phyloP scores from a whole-genome alignment of 1,140 invertebrate species.

The Cydia amplana region DNA sequence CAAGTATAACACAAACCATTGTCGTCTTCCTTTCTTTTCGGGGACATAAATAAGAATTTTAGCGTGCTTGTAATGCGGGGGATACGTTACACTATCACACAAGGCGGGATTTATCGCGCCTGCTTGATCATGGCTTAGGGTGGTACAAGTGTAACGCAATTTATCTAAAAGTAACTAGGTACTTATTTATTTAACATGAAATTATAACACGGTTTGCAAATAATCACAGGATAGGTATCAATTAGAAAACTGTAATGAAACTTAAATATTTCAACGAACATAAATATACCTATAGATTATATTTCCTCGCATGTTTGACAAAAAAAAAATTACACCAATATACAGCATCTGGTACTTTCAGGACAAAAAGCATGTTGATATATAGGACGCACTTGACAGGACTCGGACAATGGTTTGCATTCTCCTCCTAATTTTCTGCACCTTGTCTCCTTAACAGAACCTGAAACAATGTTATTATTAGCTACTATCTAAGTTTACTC shows the following conservation, averaged over 20 bases:
- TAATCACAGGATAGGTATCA: too few relatives aligned
- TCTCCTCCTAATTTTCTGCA: constrained; percentile 45
- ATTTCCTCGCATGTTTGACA: too few relatives aligned
- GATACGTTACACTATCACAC: constrained; percentile 41
- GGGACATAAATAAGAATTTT: constrained; percentile 44
- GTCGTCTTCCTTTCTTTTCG: constrained; percentile 32
- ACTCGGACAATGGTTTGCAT: constrained; percentile 39
- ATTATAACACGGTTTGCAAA: too few relatives aligned
- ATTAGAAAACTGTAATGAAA: not conserved
- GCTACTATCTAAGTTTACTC: too few relatives aligned
- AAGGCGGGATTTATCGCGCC: constrained; percentile 41
- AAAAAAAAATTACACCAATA: not conserved
- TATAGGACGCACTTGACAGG: constrained; percentile 39
- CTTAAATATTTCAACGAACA: not conserved
- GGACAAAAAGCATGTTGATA: constrained; percentile 40
- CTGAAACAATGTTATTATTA: constrained; percentile 42
- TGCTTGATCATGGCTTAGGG: constrained; percentile 40
- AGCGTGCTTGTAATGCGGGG: constrained; percentile 36
- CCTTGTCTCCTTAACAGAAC: constrained; percentile 49
- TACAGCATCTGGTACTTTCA: constrained; percentile 33
- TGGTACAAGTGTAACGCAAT: constrained; percentile 25
- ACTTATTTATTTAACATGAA: not conserved
- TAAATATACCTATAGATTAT: too few relatives aligned
- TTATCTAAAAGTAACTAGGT: constrained; percentile 11
- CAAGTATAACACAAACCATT: constrained; percentile 38